Base-by-base conservation (phyloP, 2,797 vertebrate genomes). In the Sebastes diploproa region DNA sequence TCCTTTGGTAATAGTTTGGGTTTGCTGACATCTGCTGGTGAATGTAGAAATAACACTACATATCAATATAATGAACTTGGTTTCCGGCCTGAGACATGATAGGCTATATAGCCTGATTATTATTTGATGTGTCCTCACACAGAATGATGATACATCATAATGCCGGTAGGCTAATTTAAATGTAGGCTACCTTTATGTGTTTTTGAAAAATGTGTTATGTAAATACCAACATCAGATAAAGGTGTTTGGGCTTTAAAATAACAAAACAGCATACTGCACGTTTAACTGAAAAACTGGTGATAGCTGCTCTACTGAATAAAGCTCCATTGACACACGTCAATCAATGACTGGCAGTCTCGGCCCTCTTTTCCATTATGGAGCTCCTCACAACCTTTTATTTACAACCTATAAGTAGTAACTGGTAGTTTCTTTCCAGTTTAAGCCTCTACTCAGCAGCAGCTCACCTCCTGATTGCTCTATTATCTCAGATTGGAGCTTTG, bases 1-100 rank as follows among this genome's bases (percentile, higher is more conserved):
- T 56, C 2, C 7, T 38, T 46, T 52, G 12, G 29, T 29, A 68
- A 70, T 61, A 38, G 20, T 78, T 67, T 75, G 81, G 32, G 2
- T 87, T 73, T 89, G 79, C 74, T 89, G 90, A 54, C 91, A 88
- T 72, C 92, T 93, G 81, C 67, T 90, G 92, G 81, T 20, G 0
- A 1, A 60, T 4, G 1, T 8, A 20, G 7, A 2, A 32, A 78
- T 23, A 16, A 75, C 36, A 68, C 1, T 1, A 27, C 27, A 42
- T 4, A 11, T 3, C 20, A 38, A 3, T 5, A 30, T 20, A 34
- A 52, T 52, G 11, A 56, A 56, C 11, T 25, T 13, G 12, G 11
- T 5, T 14, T 11, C 59, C 32, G 42, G 38, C 42, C 27, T 13
- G 4, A 71, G 18, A 56, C 6, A 29, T 5, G 2, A 20, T 20